These are phyloP conservation scores for Tursiops truncatus DNA, from an alignment of 2,113 vertebrate species.

Conservation along the genomic window DNA sequence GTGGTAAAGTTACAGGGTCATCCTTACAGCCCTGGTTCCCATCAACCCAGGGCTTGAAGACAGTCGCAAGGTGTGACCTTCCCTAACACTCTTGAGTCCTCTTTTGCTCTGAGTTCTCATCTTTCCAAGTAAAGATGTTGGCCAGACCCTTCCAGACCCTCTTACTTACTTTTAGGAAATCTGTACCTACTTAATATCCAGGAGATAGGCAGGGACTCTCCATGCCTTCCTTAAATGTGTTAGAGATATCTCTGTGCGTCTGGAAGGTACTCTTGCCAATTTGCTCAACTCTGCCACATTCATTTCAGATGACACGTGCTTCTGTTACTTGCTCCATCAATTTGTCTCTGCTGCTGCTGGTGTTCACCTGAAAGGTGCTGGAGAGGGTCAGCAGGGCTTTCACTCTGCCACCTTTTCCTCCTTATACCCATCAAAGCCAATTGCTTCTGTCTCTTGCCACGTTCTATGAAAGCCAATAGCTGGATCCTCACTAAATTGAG, in stretches of 20 bases:
- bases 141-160: neutral
- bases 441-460: neutral
- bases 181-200: neutral
- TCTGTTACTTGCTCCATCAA: neutral
- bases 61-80: neutral
- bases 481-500: neutral
- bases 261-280: neutral
- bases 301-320: neutral
- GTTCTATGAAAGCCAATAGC: neutral
- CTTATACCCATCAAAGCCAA: neutral
- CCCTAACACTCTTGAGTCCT: neutral
- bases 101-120: neutral
- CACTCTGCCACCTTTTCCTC: neutral
- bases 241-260: too few species aligned
- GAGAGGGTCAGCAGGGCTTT: neutral
- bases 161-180: neutral
- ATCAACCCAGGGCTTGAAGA: neutral
- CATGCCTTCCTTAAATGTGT: neutral
- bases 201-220: neutral
- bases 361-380: neutral
- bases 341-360: neutral
- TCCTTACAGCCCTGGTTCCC: neutral
- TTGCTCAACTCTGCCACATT: neutral
- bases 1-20: neutral
- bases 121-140: neutral